phyloP scores from a whole-genome alignment of 2,113 vertebrate species.

The Kryptolebias marmoratus region DNA sequence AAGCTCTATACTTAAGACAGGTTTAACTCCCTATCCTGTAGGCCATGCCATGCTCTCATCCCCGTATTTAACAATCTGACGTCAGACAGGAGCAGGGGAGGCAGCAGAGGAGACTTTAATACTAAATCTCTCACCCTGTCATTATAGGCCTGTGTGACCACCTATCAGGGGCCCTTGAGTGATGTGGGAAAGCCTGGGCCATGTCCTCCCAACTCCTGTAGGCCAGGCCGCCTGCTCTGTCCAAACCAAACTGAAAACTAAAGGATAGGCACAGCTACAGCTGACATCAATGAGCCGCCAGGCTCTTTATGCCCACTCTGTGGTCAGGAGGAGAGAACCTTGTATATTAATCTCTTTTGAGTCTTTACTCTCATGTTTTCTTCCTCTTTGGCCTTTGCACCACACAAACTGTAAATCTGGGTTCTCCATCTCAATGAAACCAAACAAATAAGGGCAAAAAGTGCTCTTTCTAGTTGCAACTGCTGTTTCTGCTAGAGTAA shows the following conservation, averaged over 20 bases:
- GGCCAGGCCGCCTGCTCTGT: conserved; percentile 75
- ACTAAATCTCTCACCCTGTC: conserved; percentile 82
- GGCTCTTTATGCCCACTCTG: conserved; percentile 79
- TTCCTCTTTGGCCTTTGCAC: conserved; percentile 63
- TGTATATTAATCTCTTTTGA: conserved; percentile 76
- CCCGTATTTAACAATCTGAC: conserved; percentile 81
- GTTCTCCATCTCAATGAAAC: conserved; percentile 54
- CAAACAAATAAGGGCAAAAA: conserved; percentile 56
- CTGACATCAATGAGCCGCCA: conserved; percentile 77
- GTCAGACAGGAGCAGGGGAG: conserved; percentile 76
- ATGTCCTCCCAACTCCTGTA: conserved; percentile 74
- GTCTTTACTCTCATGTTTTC: conserved; percentile 60
- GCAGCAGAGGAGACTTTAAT: conserved; percentile 78
- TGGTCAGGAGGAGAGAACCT: conserved; percentile 73
- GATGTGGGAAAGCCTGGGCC: conserved; percentile 81
- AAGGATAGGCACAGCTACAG: conserved; percentile 73
- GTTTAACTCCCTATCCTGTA: conserved; percentile 66
- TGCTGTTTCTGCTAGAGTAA: conserved; percentile 41
- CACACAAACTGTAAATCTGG: conserved; percentile 63
- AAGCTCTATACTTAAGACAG: conserved; percentile 70
- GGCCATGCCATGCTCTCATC: conserved; percentile 76
- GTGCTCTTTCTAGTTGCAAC: conserved; percentile 43
- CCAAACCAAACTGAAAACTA: conserved; percentile 80
- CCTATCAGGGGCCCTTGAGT: conserved; percentile 81
- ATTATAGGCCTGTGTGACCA: conserved; percentile 80